Conservation (phyloP, 2,888 invertebrate species). For the Diarsia dahlii region DNA sequence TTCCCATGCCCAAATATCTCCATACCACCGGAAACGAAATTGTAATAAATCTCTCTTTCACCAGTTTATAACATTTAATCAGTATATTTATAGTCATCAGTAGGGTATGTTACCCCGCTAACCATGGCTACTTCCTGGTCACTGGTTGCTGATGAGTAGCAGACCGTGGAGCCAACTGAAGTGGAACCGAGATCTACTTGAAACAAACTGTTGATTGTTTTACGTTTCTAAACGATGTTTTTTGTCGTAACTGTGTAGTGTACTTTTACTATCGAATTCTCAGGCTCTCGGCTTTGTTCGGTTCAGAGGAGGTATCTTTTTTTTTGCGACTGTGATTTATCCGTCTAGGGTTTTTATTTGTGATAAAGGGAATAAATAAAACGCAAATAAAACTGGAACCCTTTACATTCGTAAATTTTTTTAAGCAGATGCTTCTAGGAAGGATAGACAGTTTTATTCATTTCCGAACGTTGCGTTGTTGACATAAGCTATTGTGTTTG, state of each 20-base stretch:
- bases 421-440: not conserved
- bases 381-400: not conserved
- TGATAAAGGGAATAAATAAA: not conserved
- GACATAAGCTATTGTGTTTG: too few species aligned
- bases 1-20: constrained; percentile 38
- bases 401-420: not conserved
- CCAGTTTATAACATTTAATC: constrained; percentile 49
- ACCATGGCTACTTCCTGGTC: constrained; percentile 63
- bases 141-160: constrained; percentile 65
- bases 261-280: constrained; percentile 56
- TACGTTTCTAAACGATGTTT: constrained; percentile 60
- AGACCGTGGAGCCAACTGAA: constrained; percentile 62
- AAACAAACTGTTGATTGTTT: constrained; percentile 64
- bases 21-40: constrained; percentile 40
- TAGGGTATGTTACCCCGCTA: constrained; percentile 66
- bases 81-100: constrained; percentile 49
- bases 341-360: not conserved
- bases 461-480: too few species aligned
- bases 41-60: constrained; percentile 46
- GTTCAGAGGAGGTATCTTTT: not conserved
- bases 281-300: constrained; percentile 43
- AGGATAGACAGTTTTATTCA: not conserved
- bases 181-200: constrained; percentile 56
- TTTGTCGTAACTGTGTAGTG: constrained; percentile 51
- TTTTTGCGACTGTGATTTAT: constrained; percentile 1